These are phyloP conservation scores for Clinocottus analis DNA, from an alignment of 2,113 vertebrate species.

Conservation along the genomic window DNA sequence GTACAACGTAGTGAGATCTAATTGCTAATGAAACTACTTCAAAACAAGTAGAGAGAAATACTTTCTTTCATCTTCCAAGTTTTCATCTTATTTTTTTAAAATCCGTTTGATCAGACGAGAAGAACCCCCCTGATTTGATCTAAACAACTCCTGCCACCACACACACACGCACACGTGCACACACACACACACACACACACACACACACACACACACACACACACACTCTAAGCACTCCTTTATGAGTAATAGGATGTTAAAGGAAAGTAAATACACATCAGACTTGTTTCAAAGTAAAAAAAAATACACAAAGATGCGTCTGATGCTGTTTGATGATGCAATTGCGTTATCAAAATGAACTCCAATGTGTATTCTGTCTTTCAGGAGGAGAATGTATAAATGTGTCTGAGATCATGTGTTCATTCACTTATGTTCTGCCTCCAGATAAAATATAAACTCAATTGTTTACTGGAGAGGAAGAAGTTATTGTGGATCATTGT, in stretches of 20 bases:
- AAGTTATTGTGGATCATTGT: no score
- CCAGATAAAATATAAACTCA: no score
- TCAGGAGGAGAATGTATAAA: neutral
- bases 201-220: neutral
- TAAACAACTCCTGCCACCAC: neutral
- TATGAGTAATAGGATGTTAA: no score
- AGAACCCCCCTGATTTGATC: constrained; percentile 2
- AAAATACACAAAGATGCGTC: neutral
- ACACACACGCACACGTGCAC: neutral
- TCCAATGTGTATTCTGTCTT: neutral
- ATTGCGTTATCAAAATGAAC: no score
- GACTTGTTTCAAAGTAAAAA: constrained; percentile 8
- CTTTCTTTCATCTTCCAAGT: constrained; percentile 2
- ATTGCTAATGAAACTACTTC: constrained; percentile 19
- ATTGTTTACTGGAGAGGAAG: neutral
- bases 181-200: neutral
- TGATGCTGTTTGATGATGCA: neutral
- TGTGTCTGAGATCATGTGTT: neutral
- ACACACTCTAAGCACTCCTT: no score
- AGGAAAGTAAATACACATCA: constrained; percentile 1
- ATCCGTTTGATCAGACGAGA: constrained; percentile 5
- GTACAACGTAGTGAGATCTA: constrained; percentile 41
- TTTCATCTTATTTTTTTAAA: neutral
- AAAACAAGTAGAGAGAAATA: constrained; percentile 26
- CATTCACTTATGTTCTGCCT: neutral